These are phyloP conservation scores for Phaethornis superciliosus DNA, from an alignment of 2,113 vertebrate genomes.

Conservation along the genomic window DNA sequence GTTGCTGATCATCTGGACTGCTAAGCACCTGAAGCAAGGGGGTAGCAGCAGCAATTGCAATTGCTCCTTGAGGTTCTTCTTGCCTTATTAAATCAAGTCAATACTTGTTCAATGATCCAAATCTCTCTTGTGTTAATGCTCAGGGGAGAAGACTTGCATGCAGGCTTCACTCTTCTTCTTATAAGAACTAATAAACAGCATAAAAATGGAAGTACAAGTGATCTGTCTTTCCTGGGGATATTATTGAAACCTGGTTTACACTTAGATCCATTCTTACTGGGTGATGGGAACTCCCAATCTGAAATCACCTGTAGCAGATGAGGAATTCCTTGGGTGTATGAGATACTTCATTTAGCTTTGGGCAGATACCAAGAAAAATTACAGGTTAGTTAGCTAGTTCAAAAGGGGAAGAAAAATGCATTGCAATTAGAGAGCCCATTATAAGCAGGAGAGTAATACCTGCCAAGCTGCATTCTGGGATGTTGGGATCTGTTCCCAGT, in stretches of 20 bases:
- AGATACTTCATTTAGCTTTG: constrained; percentile 53
- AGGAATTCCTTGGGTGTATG: constrained; percentile 64
- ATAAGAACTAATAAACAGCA: background rate
- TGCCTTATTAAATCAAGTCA: constrained; percentile 37
- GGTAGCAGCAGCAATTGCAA: background rate
- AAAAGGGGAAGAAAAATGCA: constrained; percentile 46
- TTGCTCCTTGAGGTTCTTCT: background rate
- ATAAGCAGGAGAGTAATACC: constrained; percentile 11
- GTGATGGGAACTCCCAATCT: constrained; percentile 40
- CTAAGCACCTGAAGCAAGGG: background rate
- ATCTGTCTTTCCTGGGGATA: background rate
- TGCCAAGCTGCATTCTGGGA: constrained; percentile 54
- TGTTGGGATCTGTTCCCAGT: constrained; percentile 31
- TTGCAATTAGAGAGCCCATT: constrained; percentile 50
- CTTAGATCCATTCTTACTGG: constrained; percentile 11
- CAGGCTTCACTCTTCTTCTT: background rate
- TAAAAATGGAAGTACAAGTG: background rate
- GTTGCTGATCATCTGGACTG: background rate
- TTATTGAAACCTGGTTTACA: background rate
- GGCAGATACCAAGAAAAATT: constrained; percentile 59
- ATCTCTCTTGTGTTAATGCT: constrained; percentile 12
- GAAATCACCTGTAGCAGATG: constrained; percentile 56
- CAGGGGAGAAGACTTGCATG: background rate
- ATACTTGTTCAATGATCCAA: constrained; percentile 24
- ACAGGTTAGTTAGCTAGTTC: constrained; percentile 55